Evolutionary conservation across 2,797 vertebrate genomes (phyloP).

Genomic region (Pipistrellus pygmaeus): DNA sequence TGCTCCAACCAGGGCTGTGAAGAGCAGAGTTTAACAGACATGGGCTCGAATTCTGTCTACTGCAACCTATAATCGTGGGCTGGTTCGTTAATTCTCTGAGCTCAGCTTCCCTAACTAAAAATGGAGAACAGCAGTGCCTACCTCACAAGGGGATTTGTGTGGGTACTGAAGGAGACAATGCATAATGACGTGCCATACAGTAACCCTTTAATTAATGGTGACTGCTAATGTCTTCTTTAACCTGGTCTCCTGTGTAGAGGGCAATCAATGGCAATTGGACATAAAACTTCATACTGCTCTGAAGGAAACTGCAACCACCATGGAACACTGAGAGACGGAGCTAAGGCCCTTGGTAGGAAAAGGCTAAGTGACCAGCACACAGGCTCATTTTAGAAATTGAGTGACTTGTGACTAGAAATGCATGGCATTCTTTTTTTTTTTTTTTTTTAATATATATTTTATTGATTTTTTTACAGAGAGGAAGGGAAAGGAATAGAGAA

Average conservation of each 20-base stretch:
- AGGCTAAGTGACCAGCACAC: not conserved
- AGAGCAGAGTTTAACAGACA: not conserved
- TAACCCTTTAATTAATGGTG: not conserved
- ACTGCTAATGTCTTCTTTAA: not conserved
- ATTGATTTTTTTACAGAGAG: no score
- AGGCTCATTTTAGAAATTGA: not conserved
- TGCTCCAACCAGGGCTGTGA: not conserved
- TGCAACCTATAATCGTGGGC: not conserved
- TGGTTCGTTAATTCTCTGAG: not conserved
- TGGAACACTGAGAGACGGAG: not conserved
- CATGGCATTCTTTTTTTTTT: no score
- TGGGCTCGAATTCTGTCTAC: not conserved
- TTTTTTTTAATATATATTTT: no score
- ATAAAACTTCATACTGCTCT: not conserved
- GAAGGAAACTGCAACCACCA: not conserved
- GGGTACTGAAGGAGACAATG: not conserved
- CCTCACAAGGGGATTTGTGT: not conserved
- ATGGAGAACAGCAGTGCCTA: not conserved
- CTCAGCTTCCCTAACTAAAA: conserved; percentile 1
- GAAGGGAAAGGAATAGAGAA: no score
- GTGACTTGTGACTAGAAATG: not conserved
- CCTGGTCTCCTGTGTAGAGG: not conserved
- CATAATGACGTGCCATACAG: not conserved
- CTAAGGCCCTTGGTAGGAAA: not conserved
- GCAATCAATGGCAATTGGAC: not conserved